Evolutionary conservation across 2,113 vertebrate genomes (phyloP), one percentile per base, ranked within the genome.

Genomic region (Megalops atlanticus): DNA sequence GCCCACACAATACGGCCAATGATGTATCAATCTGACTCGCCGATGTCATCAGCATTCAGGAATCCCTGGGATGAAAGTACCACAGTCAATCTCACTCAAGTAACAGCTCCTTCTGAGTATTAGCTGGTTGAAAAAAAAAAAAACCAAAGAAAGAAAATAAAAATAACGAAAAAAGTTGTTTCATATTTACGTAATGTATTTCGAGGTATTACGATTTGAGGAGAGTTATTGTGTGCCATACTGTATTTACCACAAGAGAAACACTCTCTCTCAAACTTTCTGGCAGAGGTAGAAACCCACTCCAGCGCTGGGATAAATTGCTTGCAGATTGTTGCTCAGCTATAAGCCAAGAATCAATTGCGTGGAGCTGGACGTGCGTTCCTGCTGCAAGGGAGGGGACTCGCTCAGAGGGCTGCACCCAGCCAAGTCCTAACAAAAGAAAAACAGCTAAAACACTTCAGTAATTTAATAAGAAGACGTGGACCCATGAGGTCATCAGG

Each of bases 381-480:
- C 11, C 79, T 79, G 58, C 80, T 84, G 78, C 64, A 84, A 81
- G 77, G 80, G 58, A 43, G 49, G 76, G 72, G 58, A 80, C 82
- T 83, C 80, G 80, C 81, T 83, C 73, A 33, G 52, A 47, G 82
- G 81, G 40, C 47, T 83, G 54, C 47, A 21, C 47, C 83, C 73
- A 58, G 81, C 83, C 81, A 84, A 79, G 64, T 40, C 74, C 84
- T 85, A 81, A 86, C 58, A 69, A 85, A 85, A 88, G 81, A 77
- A 86, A 83, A 87, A 86, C 82, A 87, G 82, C 47, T 35, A 81
- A 84, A 84, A 85, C 77, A 64, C 72, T 82, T 81, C 79, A 80
- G 78, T 84, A 80, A 86, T 85, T 81, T 77, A 85, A 89, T 86
- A 83, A 80, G 78, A 74, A 77, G 75, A 80, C 36, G 58, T n/a